A percentile compares a stretch with the other conserved stretches of the same genome.
These are phyloP conservation scores for Notoglanidium macrostoma DNA, from an alignment of 2,797 vertebrate species.

Conservation along the genomic window DNA sequence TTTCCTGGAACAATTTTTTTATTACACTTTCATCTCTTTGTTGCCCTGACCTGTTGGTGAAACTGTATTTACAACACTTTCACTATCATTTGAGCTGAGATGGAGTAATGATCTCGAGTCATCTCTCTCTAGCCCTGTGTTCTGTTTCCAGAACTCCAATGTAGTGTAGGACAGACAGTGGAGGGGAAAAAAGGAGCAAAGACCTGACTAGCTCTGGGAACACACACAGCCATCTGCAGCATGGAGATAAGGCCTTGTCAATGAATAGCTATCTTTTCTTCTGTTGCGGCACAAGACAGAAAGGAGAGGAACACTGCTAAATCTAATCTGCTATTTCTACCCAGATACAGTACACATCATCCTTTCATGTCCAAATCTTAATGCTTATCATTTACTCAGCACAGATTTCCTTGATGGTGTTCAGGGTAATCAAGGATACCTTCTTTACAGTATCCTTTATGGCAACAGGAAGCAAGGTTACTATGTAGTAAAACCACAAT, in stretches of 20 bases:
- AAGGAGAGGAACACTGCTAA: constrained; percentile 2
- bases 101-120: background rate
- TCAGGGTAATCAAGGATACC: constrained; percentile 26
- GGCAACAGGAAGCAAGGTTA: constrained; percentile 21
- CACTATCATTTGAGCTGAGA: background rate
- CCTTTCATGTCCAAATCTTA: background rate
- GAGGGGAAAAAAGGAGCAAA: background rate
- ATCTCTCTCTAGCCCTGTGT: background rate
- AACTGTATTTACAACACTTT: background rate
- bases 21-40: background rate
- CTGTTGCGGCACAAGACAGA: background rate
- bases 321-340: constrained; percentile 25
- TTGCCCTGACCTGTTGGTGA: background rate
- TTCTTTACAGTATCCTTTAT: constrained; percentile 33
- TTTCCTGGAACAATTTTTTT: background rate
- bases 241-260: constrained; percentile 32
- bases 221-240: constrained; percentile 17
- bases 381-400: constrained; percentile 4
- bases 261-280: constrained; percentile 11
- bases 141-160: background rate
- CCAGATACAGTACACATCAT: constrained; percentile 15
- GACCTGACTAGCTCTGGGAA: constrained; percentile 30
- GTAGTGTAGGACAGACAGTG: constrained; percentile 1
- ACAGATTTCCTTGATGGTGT: constrained; percentile 34
- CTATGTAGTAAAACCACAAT: constrained; percentile 14